Conservation (phyloP, 2,888 invertebrate genomes). For the Ectemnius continuus region DNA sequence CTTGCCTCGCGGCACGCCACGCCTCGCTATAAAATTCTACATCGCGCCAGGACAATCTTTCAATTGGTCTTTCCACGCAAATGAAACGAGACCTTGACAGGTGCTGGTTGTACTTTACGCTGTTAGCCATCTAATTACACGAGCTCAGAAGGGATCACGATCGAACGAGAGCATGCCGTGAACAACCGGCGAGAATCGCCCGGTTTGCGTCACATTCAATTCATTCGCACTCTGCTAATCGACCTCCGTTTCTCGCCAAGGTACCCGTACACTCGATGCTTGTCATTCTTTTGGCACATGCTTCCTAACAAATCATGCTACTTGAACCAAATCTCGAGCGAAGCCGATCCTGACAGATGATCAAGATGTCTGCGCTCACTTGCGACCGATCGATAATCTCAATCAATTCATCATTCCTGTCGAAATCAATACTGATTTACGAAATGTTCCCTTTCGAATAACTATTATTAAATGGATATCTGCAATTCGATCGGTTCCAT, state of each 20-base stretch:
- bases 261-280: conserved; percentile 2
- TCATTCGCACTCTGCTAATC: conserved; percentile 43
- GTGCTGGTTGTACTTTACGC: no score
- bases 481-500: not conserved
- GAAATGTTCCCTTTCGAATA: not conserved
- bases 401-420: not conserved
- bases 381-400: not conserved
- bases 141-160: no score
- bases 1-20: no score
- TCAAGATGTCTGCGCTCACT: not conserved
- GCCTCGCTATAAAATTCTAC: no score
- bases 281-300: conserved; percentile 28
- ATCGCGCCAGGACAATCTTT: no score
- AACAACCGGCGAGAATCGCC: conserved; percentile 23
- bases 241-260: conserved; percentile 39
- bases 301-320: conserved; percentile 29
- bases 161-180: not conserved
- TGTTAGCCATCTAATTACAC: no score
- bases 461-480: not conserved
- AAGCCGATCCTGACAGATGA: not conserved
- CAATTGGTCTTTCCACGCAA: no score
- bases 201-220: conserved; percentile 25
- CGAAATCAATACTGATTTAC: not conserved
- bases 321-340: conserved; percentile 11
- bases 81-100: no score